These are phyloP conservation scores for Macquaria ambigua DNA, from an alignment of 2,113 vertebrate genomes.

Conservation along the genomic window DNA sequence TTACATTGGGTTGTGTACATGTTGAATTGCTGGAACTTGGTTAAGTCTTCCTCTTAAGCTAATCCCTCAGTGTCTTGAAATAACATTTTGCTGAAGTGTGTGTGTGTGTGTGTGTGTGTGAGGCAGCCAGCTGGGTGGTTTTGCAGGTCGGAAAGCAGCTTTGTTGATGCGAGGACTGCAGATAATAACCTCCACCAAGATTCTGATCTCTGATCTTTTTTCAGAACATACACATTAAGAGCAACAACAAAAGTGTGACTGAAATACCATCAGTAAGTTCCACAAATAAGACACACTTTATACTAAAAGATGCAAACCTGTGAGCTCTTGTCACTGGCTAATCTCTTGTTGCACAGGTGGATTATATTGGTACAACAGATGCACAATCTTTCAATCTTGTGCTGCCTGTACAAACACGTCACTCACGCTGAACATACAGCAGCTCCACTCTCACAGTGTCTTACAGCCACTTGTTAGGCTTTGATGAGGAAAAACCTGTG, in stretches of 20 bases:
- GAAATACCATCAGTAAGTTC: neutral
- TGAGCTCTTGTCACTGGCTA: constrained; percentile 3
- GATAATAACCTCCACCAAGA: neutral
- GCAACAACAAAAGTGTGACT: neutral
- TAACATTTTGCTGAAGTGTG: constrained; percentile 62
- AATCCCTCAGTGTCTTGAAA: constrained; percentile 76
- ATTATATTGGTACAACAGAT: constrained; percentile 29
- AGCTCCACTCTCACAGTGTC: neutral
- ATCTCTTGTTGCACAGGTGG: constrained; percentile 36
- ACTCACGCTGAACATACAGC: neutral
- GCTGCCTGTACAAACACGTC: neutral
- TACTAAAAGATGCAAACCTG: neutral
- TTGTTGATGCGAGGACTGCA: neutral
- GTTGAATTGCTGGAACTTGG: constrained; percentile 65
- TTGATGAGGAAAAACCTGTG: constrained; percentile 4
- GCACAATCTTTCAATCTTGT: neutral
- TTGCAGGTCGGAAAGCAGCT: constrained; percentile 11
- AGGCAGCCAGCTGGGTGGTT: constrained; percentile 15
- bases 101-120: neutral
- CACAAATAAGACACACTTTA: neutral
- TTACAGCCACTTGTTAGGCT: neutral
- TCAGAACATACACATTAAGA: neutral
- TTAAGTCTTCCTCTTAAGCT: constrained; percentile 70
- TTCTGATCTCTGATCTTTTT: neutral
- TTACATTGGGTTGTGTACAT: constrained; percentile 66